Percentiles rank a stretch among this genome's conserved stretches.
These are phyloP conservation scores for Promerops cafer DNA, from an alignment of 2,113 vertebrate genomes.

Conservation along the genomic window DNA sequence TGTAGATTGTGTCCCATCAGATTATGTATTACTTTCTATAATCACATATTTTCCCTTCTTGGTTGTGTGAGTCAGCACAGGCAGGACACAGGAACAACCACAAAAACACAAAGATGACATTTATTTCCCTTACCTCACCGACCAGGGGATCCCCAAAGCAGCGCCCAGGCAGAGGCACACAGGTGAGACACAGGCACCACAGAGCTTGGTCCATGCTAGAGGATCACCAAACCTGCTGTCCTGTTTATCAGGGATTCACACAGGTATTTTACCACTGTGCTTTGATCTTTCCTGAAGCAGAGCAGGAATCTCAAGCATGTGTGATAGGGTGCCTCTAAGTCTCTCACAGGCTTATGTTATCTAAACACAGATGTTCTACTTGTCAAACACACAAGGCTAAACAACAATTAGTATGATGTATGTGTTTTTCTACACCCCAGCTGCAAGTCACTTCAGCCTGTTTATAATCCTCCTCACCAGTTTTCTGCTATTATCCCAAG, in stretches of 20 bases:
- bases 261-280: neutral
- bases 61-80: neutral
- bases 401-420: neutral
- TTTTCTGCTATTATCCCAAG: neutral
- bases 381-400: conserved; percentile 1
- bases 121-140: neutral
- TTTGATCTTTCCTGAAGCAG: neutral
- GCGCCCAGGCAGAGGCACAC: neutral
- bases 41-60: neutral
- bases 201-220: accelerated
- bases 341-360: neutral
- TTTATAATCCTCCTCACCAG: neutral
- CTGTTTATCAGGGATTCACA: neutral
- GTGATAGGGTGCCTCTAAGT: neutral
- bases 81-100: neutral
- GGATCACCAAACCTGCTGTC: neutral
- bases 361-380: conserved; percentile 40
- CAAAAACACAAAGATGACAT: neutral
- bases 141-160: accelerated
- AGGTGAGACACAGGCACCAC: accelerated
- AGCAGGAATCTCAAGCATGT: neutral
- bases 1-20: neutral
- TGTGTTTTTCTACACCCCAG: neutral
- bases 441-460: neutral
- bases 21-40: neutral